Base-by-base conservation (phyloP, 2,113 vertebrate genomes). In the Peucedramus taeniatus region DNA sequence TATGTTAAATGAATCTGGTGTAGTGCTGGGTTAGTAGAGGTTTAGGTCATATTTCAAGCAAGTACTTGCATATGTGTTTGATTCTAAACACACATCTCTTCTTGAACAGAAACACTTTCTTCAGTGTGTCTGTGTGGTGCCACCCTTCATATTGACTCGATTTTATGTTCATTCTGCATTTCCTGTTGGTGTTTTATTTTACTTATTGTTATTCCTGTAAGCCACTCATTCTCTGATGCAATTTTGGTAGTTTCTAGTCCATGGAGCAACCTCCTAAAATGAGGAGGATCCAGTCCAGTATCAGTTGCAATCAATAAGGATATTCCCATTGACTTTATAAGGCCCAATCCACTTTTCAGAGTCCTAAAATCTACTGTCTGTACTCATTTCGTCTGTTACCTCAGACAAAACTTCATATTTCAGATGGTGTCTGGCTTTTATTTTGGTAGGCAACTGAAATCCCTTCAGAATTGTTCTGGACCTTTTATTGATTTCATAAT, bases 401-500 rank as follows among this genome's bases (percentile, higher is more conserved):
- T 93, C 80, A 83, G 45, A 82, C 53, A 68, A 65, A 93, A 88
- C 65, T 81, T 91, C 0, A 0, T 61, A 61, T 90, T 92, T 93
- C 79, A 87, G 83, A 94, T 26, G n/a, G 31, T 81, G 80, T 92
- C 92, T 97, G 96, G 79, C 93, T 96, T 95, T 96, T 96, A 94
- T 96, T 96, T 95, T 83, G 88, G 94, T 90, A 94, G 80, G 68
- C 83, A 91, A 96, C 76, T 64, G 65, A 96, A 96, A 95, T 87
- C 92, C 86, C 92, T 68, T 88, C 69, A 93, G 94, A 96, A 84
- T 95, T 92, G 69, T 42, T 96, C 94, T 92, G 72, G 96, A 83
- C 86, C 92, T 93, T 94, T 94, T 87, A 92, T 16, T 92, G 93
- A 96, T 97, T 97, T 96, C 92, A 86, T 96, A 96, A 96, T 95